Conservation (phyloP, 1,140 invertebrate species). For the Drosophila bipectinata region DNA sequence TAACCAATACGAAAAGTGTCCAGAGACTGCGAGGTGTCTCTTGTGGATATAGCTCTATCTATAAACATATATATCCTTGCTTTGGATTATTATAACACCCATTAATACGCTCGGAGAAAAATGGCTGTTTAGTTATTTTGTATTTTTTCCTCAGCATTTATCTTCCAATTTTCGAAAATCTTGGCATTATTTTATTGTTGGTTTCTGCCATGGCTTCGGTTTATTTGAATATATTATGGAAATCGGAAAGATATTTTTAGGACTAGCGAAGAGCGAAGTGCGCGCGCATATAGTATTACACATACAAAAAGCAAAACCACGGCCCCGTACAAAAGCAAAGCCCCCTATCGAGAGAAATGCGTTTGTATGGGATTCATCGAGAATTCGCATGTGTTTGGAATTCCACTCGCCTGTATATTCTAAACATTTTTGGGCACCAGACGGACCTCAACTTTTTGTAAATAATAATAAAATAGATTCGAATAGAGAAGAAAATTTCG, state of each 20-base stretch:
- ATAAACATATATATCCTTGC: slow-evolving; percentile 32
- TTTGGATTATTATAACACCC: slow-evolving; percentile 34
- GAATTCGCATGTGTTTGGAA: slow-evolving; percentile 54
- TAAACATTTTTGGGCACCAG: slow-evolving; percentile 46
- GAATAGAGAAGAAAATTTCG: slow-evolving; percentile 24
- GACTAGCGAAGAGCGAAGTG: slow-evolving; percentile 62
- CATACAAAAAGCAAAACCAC: slow-evolving; percentile 44
- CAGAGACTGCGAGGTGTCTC: slow-evolving; percentile 12
- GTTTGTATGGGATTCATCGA: slow-evolving; percentile 41
- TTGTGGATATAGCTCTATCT: slow-evolving; percentile 2
- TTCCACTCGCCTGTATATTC: slow-evolving; percentile 46
- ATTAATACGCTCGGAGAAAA: slow-evolving; percentile 34
- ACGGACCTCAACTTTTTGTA: slow-evolving; percentile 41
- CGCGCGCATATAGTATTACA: slow-evolving; percentile 79
- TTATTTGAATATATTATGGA: slow-evolving; percentile 74
- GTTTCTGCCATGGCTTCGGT: slow-evolving; percentile 37
- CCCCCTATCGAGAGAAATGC: slow-evolving; percentile 32
- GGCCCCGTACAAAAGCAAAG: slow-evolving; percentile 30
- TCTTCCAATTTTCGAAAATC: slow-evolving; percentile 42
- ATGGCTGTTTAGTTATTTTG: slow-evolving; percentile 11
- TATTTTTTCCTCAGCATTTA: slow-evolving; percentile 7
- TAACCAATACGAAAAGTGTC: slow-evolving; percentile 11
- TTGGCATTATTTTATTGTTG: slow-evolving; percentile 44
- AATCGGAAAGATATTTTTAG: slow-evolving; percentile 78
- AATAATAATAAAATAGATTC: slow-evolving; percentile 48